A percentile compares a stretch with the other conserved stretches of the same genome.
phyloP scores from a whole-genome alignment of 1,140 invertebrate species.

The Papilio polytes region DNA sequence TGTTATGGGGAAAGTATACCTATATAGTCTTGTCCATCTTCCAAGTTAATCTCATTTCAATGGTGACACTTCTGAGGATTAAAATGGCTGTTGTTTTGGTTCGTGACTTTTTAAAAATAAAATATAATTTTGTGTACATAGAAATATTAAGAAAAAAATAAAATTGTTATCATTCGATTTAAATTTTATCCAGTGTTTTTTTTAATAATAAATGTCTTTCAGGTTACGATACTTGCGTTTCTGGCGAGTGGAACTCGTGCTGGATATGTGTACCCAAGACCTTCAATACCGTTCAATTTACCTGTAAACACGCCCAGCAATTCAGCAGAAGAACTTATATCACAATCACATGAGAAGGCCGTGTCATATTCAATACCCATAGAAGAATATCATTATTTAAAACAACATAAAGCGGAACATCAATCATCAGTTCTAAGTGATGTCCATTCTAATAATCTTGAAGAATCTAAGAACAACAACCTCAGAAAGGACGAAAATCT shows the following conservation, averaged over 20 bases:
- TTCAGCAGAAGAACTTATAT: slow-evolving; percentile 3
- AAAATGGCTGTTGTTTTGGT: slow-evolving; percentile 51
- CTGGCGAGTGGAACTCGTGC: background rate
- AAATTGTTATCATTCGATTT: too few relatives aligned
- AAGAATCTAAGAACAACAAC: background rate
- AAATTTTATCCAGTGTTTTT: background rate
- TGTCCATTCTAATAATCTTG: background rate
- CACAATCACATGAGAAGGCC: slow-evolving; percentile 36
- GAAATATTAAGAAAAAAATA: background rate
- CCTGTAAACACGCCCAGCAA: background rate
- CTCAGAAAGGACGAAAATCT: background rate
- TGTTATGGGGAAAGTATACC: slow-evolving; percentile 60
- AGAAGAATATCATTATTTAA: slow-evolving; percentile 48
- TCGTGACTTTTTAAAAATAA: slow-evolving; percentile 40
- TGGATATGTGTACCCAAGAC: slow-evolving; percentile 26
- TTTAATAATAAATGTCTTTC: slow-evolving; percentile 9
- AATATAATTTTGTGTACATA: slow-evolving; percentile 29
- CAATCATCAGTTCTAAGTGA: background rate
- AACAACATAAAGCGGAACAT: slow-evolving; percentile 81
- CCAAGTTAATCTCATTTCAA: slow-evolving; percentile 43
- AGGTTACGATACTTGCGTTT: slow-evolving; percentile 19
- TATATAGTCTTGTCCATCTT: slow-evolving; percentile 46
- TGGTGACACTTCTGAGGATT: slow-evolving; percentile 42
- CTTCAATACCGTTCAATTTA: slow-evolving; percentile 10
- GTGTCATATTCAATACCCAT: slow-evolving; percentile 46